Conservation (phyloP, 2,797 vertebrate species). For the Chrosomus eos region DNA sequence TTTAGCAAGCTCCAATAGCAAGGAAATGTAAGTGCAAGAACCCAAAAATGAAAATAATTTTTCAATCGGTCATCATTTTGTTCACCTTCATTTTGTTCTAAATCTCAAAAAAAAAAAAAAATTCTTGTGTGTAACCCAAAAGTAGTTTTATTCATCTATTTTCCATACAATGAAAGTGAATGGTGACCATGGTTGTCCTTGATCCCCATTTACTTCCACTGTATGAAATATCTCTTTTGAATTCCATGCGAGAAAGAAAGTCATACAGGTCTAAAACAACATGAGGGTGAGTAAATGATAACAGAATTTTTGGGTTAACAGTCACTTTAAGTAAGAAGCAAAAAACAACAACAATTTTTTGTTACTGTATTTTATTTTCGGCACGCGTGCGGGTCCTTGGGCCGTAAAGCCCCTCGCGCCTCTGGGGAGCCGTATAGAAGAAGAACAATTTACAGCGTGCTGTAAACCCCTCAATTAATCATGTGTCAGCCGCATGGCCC, state of each 20-base stretch:
- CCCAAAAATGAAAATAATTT: background rate
- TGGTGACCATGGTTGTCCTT: background rate
- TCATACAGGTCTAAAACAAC: background rate
- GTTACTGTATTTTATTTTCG: slow-evolving; percentile 59
- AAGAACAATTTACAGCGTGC: slow-evolving; percentile 89
- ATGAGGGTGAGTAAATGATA: background rate
- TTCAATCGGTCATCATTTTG: background rate
- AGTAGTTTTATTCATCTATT: background rate
- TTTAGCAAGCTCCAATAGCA: too few relatives aligned
- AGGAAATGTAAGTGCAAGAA: too few relatives aligned
- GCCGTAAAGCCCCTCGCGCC: slow-evolving; percentile 75
- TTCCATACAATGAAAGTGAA: background rate
- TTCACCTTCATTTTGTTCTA: background rate
- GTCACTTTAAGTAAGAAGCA: slow-evolving; percentile 2
- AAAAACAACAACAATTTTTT: background rate
- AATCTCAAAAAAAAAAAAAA: too few relatives aligned
- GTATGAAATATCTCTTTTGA: background rate
- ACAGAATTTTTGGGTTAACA: background rate
- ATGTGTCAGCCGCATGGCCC: slow-evolving; percentile 84
- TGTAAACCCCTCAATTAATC: slow-evolving; percentile 93
- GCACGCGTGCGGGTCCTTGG: slow-evolving; percentile 70
- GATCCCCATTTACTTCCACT: background rate
- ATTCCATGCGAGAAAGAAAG: background rate
- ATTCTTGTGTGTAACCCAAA: too few relatives aligned
- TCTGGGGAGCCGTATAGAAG: slow-evolving; percentile 78